These are phyloP conservation scores for Oreochromis niloticus DNA, from an alignment of 2,113 vertebrate genomes.

Conservation along the genomic window DNA sequence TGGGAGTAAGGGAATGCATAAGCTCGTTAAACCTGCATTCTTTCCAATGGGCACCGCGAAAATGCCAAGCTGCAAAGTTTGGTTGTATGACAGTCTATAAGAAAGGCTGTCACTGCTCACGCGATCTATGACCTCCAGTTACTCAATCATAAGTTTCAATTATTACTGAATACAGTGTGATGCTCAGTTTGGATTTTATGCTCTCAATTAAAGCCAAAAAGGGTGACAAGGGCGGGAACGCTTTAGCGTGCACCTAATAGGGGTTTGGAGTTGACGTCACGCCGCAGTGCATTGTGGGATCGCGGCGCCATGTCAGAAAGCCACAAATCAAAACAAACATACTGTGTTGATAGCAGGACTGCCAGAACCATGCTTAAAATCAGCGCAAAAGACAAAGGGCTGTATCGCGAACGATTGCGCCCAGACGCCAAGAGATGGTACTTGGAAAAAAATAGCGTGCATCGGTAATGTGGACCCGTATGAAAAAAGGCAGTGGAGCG, in stretches of 20 bases:
- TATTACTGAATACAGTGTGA: not conserved
- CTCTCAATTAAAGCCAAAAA: not conserved
- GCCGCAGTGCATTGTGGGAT: too few relatives aligned
- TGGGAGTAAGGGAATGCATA: not conserved
- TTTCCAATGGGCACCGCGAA: not conserved
- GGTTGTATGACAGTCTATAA: not conserved
- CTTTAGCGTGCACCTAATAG: not conserved
- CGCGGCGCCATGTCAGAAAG: too few relatives aligned
- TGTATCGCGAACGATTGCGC: too few relatives aligned
- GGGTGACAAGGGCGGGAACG: not conserved
- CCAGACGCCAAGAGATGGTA: too few relatives aligned
- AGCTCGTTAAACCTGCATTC: not conserved
- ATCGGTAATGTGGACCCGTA: too few relatives aligned
- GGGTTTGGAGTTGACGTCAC: too few relatives aligned
- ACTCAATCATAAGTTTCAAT: not conserved
- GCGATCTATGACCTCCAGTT: not conserved
- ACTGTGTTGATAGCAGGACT: too few relatives aligned
- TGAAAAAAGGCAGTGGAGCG: too few relatives aligned
- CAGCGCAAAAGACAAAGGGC: too few relatives aligned
- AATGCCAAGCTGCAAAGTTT: not conserved
- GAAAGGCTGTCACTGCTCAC: not conserved
- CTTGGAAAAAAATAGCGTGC: too few relatives aligned
- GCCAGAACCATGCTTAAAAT: too few relatives aligned
- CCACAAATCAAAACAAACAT: too few relatives aligned
- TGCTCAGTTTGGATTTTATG: not conserved